Evolutionary conservation across 2,797 vertebrate genomes (phyloP).

Genomic region (Odontamblyopus rebecca): DNA sequence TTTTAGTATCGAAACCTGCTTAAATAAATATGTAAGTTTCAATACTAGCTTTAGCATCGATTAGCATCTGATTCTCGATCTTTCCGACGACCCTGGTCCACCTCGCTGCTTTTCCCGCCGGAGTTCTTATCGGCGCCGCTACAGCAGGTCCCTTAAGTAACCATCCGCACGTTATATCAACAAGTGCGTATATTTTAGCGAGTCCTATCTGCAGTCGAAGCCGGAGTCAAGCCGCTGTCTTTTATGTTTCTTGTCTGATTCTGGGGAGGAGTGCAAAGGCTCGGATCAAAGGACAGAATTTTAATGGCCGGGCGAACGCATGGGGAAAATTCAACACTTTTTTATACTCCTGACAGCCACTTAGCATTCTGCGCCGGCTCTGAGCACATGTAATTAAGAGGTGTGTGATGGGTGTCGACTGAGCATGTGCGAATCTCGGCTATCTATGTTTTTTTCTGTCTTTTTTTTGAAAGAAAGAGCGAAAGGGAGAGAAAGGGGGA

Average conservation of each 20-base stretch:
- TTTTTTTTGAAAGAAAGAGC: conserved; percentile 2
- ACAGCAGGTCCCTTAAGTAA: background rate
- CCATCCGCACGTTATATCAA: conserved; percentile 23
- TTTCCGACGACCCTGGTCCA: too few species aligned
- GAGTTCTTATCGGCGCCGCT: background rate
- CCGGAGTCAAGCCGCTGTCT: conserved; percentile 55
- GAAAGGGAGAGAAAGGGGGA: background rate
- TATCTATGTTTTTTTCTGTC: conserved; percentile 51
- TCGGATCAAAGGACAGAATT: conserved; percentile 68
- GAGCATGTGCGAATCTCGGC: conserved; percentile 32
- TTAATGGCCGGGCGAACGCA: conserved; percentile 62
- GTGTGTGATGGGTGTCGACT: conserved; percentile 56
- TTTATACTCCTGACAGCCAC: conserved; percentile 44
- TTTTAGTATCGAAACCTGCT: too few species aligned
- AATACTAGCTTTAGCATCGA: too few species aligned
- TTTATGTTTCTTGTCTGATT: conserved; percentile 58
- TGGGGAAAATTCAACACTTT: conserved; percentile 39
- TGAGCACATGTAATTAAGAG: conserved; percentile 66
- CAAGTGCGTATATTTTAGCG: conserved; percentile 18
- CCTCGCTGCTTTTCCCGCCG: too few species aligned
- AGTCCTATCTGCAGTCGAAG: conserved; percentile 45
- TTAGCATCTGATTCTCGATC: too few species aligned
- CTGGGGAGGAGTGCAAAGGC: conserved; percentile 55
- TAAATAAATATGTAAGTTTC: too few species aligned
- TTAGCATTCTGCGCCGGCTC: conserved; percentile 64